A percentile compares a stretch with the other conserved stretches of the same genome.
phyloP scores from a whole-genome alignment of 2,113 vertebrate species.

The Oncorhynchus tshawytscha region DNA sequence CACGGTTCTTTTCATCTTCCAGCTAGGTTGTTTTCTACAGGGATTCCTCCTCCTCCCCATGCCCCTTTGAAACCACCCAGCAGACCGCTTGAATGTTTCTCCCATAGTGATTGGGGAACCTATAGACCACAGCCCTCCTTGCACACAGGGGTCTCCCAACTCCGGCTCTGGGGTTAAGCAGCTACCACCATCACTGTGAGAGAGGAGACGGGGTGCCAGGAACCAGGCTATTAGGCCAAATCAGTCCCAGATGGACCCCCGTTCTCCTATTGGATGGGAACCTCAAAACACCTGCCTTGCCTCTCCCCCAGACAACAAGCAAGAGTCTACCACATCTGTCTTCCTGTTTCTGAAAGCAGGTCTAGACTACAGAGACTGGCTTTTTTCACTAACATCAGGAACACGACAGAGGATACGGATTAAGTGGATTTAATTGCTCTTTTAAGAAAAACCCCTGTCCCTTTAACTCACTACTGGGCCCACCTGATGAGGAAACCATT shows the following conservation, averaged over 20 bases:
- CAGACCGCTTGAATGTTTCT: background rate
- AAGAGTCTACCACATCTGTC: background rate
- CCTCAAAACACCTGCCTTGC: slow-evolving; percentile 48
- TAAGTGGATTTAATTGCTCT: slow-evolving; percentile 32
- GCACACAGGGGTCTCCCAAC: slow-evolving; percentile 21
- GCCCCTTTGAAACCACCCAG: background rate
- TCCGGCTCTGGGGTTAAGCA: slow-evolving; percentile 34
- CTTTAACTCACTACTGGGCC: slow-evolving; percentile 26
- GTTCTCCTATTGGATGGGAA: slow-evolving; percentile 23
- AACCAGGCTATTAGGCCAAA: slow-evolving; percentile 46
- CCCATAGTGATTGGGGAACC: background rate
- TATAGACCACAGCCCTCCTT: background rate
- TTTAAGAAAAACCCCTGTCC: slow-evolving; percentile 27
- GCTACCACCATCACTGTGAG: slow-evolving; percentile 23
- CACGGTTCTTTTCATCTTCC: slow-evolving; percentile 9
- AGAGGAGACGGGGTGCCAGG: slow-evolving; percentile 26
- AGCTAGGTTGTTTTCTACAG: slow-evolving; percentile 9
- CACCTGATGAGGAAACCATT: slow-evolving; percentile 44
- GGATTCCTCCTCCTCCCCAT: background rate
- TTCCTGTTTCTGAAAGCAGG: slow-evolving; percentile 16
- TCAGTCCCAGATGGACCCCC: slow-evolving; percentile 52
- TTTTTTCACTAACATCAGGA: slow-evolving; percentile 28
- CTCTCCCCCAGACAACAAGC: slow-evolving; percentile 19
- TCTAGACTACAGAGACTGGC: slow-evolving; percentile 13
- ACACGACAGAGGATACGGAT: background rate